Percentiles rank a stretch among this genome's conserved stretches.
Conservation (phyloP, 1,140 invertebrate genomes). For the Heliothis virescens region DNA sequence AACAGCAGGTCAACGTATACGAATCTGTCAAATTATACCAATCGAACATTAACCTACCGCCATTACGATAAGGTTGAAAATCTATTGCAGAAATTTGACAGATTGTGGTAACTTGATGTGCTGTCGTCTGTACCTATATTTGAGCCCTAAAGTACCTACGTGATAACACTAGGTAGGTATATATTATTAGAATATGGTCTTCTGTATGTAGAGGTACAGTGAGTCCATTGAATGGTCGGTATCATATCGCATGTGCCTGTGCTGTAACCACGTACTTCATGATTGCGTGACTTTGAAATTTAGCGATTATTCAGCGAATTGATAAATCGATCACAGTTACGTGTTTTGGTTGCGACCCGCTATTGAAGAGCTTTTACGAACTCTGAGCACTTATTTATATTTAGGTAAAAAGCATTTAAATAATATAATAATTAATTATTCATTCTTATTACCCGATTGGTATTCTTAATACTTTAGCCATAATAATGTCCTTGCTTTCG, state of each 20-base stretch:
- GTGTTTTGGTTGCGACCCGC: background rate
- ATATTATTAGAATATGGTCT: background rate
- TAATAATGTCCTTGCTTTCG: background rate
- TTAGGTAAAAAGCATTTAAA: background rate
- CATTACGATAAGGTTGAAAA: too few relatives aligned
- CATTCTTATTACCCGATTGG: too few relatives aligned
- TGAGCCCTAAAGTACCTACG: too few relatives aligned
- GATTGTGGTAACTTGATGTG: too few relatives aligned
- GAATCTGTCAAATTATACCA: too few relatives aligned
- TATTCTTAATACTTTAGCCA: background rate
- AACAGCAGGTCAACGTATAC: too few relatives aligned
- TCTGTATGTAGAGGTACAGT: background rate
- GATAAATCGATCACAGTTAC: slow-evolving; percentile 1
- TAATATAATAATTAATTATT: background rate
- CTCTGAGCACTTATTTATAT: background rate
- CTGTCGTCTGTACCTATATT: too few relatives aligned
- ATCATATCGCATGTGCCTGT: background rate
- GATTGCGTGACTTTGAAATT: slow-evolving; percentile 13
- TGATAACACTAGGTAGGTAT: too few relatives aligned
- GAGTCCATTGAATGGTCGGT: background rate
- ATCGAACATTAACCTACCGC: too few relatives aligned
- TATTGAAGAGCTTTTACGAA: background rate
- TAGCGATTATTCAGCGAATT: slow-evolving; percentile 13
- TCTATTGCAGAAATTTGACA: too few relatives aligned
- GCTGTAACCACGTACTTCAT: background rate